Evolutionary conservation across 2,888 invertebrate genomes (phyloP), one percentile per base, ranked within the genome.

Genomic region (Byasa hedistus): DNA sequence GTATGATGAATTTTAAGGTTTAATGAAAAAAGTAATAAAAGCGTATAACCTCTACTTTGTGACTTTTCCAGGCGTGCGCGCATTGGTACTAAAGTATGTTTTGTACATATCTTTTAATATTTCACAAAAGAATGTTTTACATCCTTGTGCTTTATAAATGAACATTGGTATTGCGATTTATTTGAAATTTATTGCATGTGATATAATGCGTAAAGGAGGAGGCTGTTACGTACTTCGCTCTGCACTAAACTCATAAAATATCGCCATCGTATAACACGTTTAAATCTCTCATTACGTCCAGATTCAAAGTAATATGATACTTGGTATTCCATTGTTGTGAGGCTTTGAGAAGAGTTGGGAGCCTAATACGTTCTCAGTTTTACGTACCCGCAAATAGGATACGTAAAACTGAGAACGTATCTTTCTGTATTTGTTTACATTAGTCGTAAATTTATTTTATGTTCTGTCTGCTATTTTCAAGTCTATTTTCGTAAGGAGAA

Each of bases 341-440:
- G 24, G 36, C 10, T 12, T 12, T 5, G 57, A 27, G 57, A 61
- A 36, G 61, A n/a, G 12, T 52, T 57, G 17, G 32, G 52, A 58
- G 22, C 39, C 58, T 58, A n/a, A 62, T 54, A 58, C 51, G 27
- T 23, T 58, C 55, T 58, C 23, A 62, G 44, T n/a, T n/a, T n/a
- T n/a, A n/a, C n/a, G n/a, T n/a, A n/a, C n/a, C n/a, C n/a, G n/a
- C n/a, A n/a, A n/a, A n/a, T n/a, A n/a, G 58, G 32, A 19, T 58
- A 57, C 27, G 23, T 55, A 55, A 62, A 48, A 19, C 27, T 61
- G 48, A 65, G 32, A 52, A 15, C 52, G 61, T 54, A 54, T 57
- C 39, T 57, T 27, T 61, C 57, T 57, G 24, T 61, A 61, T 57
- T 65, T 66, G 61, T 61, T 66, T 57, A 61, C 52, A 57, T 36